Percentiles rank a stretch among this genome's conserved stretches.
Conservation (phyloP, 2,113 vertebrate genomes). For the Rattus rattus region DNA sequence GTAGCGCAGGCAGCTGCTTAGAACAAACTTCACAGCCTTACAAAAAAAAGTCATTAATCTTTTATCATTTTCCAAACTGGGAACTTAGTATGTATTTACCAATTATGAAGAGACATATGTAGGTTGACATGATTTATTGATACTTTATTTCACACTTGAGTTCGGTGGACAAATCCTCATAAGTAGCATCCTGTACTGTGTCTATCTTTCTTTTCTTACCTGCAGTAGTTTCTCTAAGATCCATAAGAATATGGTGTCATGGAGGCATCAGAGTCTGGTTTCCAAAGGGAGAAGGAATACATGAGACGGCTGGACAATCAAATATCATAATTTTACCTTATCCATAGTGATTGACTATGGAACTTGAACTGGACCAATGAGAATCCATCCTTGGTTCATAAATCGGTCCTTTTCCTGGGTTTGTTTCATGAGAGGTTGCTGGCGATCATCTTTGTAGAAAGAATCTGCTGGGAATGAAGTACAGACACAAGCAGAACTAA, state of each 20-base stretch:
- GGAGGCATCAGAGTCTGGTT: neutral
- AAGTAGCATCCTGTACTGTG: conserved; percentile 12
- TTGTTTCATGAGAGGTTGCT: neutral
- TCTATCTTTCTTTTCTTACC: conserved; percentile 52
- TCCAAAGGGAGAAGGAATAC: neutral
- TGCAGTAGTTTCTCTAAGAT: conserved; percentile 9
- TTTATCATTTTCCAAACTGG: conserved; percentile 56
- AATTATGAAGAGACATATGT: conserved; percentile 62
- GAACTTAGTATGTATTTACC: conserved; percentile 67
- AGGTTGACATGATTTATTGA: conserved; percentile 75
- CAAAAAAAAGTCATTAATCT: conserved; percentile 72
- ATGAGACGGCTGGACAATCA: neutral
- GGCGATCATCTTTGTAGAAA: neutral
- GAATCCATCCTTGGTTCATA: neutral
- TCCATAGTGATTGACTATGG: neutral
- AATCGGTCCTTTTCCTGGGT: neutral
- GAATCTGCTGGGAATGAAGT: neutral
- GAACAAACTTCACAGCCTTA: conserved; percentile 65
- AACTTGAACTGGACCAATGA: neutral
- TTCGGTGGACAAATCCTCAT: conserved; percentile 63
- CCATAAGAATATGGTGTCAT: neutral
- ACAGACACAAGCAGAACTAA: neutral
- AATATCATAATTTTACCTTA: accelerated
- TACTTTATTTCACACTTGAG: conserved; percentile 57
- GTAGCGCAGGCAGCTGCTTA: conserved; percentile 49